phyloP scores from a whole-genome alignment of 2,888 invertebrate species.

The Caenorhabditis zanzibari region DNA sequence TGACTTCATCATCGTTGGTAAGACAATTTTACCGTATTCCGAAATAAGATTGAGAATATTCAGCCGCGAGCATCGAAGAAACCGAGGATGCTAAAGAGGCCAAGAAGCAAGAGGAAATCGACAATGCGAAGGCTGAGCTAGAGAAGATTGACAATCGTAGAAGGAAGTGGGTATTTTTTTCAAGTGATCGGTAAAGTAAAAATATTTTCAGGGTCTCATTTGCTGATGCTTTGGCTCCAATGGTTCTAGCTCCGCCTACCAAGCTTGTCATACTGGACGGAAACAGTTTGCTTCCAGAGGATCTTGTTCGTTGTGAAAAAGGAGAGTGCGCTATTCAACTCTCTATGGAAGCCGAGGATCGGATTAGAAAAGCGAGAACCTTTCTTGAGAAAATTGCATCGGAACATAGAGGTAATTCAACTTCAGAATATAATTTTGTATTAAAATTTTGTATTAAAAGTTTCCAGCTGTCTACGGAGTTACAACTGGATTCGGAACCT shows the following conservation, averaged over 20 bases:
- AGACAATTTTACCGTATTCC: too few relatives aligned
- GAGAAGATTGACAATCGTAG: slow-evolving; percentile 53
- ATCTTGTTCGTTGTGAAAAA: slow-evolving; percentile 86
- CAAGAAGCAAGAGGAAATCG: slow-evolving; percentile 67
- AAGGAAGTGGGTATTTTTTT: slow-evolving; percentile 32
- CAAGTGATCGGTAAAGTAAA: neutral
- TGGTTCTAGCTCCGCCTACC: slow-evolving; percentile 60
- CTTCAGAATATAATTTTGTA: neutral
- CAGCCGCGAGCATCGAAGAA: slow-evolving; percentile 62
- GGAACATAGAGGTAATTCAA: slow-evolving; percentile 86
- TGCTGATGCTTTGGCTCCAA: slow-evolving; percentile 52
- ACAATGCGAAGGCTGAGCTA: slow-evolving; percentile 47
- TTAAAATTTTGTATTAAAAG: neutral
- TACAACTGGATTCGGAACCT: slow-evolving; percentile 88
- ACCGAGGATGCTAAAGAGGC: slow-evolving; percentile 72
- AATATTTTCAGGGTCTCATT: slow-evolving; percentile 57
- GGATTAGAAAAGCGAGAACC: slow-evolving; percentile 86
- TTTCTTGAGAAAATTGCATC: slow-evolving; percentile 87
- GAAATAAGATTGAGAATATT: too few relatives aligned
- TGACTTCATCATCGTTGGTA: slow-evolving; percentile 87
- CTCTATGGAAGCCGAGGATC: slow-evolving; percentile 86
- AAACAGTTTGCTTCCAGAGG: slow-evolving; percentile 86
- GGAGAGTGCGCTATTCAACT: slow-evolving; percentile 86
- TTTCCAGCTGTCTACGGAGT: slow-evolving; percentile 87
- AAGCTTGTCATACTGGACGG: slow-evolving; percentile 86